phyloP scores from a whole-genome alignment of 1,140 invertebrate genomes.

The Zaprionus gabonicus region DNA sequence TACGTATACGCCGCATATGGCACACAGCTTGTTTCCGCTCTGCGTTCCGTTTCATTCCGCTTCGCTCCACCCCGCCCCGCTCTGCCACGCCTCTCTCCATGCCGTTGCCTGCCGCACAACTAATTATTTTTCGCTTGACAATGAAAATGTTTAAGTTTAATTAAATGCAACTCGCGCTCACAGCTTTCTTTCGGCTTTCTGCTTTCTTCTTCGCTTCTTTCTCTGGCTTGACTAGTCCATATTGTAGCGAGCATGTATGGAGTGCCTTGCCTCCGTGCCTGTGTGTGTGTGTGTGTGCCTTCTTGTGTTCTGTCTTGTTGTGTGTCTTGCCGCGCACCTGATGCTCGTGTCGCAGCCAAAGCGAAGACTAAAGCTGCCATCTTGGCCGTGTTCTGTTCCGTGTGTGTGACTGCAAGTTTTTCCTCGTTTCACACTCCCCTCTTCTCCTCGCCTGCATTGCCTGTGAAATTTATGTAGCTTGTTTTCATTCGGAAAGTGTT shows the following conservation, averaged over 20 bases:
- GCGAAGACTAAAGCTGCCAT: slow-evolving; percentile 10
- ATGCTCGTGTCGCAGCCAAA: slow-evolving; percentile 36
- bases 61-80: neutral
- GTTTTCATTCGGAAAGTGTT: slow-evolving; percentile 74
- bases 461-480: slow-evolving; percentile 72
- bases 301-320: slow-evolving; percentile 3
- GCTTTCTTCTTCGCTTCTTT: neutral
- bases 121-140: slow-evolving; percentile 84
- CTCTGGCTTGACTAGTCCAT: neutral
- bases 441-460: neutral
- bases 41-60: slow-evolving; percentile 12
- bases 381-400: slow-evolving; percentile 18
- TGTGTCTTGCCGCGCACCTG: slow-evolving; percentile 58
- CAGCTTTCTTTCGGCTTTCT: slow-evolving; percentile 65
- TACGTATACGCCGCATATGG: slow-evolving; percentile 71
- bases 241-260: slow-evolving; percentile 11
- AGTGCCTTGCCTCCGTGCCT: neutral
- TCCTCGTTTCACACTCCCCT: slow-evolving; percentile 32
- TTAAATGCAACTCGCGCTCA: slow-evolving; percentile 73
- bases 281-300: slow-evolving; percentile 15
- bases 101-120: slow-evolving; percentile 63
- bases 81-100: slow-evolving; percentile 2
- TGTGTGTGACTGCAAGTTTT: slow-evolving; percentile 61
- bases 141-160: slow-evolving; percentile 84
- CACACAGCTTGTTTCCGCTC: slow-evolving; percentile 27